Base-by-base conservation (phyloP, 2,797 vertebrate genomes). In the Danio aesculapii region DNA sequence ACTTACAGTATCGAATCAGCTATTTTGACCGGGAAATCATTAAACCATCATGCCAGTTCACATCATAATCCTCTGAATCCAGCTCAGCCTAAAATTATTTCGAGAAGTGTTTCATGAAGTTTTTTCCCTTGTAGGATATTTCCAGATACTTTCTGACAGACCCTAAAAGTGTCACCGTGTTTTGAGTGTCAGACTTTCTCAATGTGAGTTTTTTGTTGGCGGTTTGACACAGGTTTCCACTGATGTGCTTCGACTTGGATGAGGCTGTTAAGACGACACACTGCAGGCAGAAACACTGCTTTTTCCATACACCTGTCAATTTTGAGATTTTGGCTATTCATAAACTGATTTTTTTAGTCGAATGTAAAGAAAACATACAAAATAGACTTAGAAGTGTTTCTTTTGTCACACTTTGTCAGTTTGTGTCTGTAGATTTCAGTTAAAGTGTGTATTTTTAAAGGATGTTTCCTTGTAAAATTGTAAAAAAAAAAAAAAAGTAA, bases 101-200 rank as follows among this genome's bases (percentile, higher is more conserved):
- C 44, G 57, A 62, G 67, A 71, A 71, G 17, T 63, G 46, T 71
- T 62, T 71, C 77, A 79, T 71, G 49, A 71, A 71, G 67, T 79
- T 70, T 61, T 43, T 30, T 30, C 7, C n/a, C 14, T 55, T 64
- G 19, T 47, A 72, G 78, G 78, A 80, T 73, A 73, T 72, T 80
- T 68, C 78, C 63, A 72, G 78, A 64, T 17, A 39, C 69, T 47
- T 71, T 63, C 59, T 57, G 59, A 64, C 61, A 57, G 50, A 41
- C 69, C 41, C 69, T 66, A 80, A 80, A 73, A 73, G 50, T 73
- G 69, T 73, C 43, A 49, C 59, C 17, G 8, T n/a, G 57, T 49
- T 79, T 61, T 62, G 67, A 79, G 55, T 61, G 76, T 70, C 76
- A 79, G 57, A 52, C 76, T 69, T 52, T 52, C 64, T 70, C 55